These are phyloP conservation scores for Acrocephalus arundinaceus DNA, from an alignment of 2,113 vertebrate species.

Conservation along the genomic window DNA sequence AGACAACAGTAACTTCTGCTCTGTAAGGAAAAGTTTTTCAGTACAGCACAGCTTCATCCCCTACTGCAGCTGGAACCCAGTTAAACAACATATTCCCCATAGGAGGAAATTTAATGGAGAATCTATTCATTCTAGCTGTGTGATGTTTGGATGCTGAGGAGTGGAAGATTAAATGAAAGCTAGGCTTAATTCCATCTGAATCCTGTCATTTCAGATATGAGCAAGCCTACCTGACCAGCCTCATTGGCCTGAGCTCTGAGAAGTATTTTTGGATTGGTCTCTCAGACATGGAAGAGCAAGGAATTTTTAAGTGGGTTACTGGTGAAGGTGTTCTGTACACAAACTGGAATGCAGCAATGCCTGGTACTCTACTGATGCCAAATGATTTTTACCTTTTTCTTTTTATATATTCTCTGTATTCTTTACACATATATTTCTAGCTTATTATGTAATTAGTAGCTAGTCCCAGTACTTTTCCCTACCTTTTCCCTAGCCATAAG, in stretches of 20 bases:
- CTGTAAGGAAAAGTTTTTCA: neutral
- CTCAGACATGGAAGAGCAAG: constrained; percentile 73
- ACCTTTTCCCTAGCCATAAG: neutral
- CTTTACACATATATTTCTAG: neutral
- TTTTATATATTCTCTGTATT: neutral
- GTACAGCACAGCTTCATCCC: neutral
- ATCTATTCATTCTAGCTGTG: neutral
- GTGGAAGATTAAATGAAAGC: neutral
- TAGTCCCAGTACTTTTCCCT: neutral
- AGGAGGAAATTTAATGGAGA: neutral
- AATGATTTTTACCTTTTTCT: neutral
- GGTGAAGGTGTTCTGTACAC: constrained; percentile 79
- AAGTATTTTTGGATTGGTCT: constrained; percentile 91
- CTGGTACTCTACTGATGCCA: constrained; percentile 73
- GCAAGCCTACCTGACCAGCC: constrained; percentile 88
- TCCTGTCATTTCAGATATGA: constrained; percentile 81
- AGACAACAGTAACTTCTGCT: neutral
- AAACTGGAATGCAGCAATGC: constrained; percentile 88
- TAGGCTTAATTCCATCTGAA: neutral
- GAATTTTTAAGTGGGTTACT: constrained; percentile 81
- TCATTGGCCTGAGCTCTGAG: constrained; percentile 85
- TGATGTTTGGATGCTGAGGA: neutral
- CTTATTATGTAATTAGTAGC: neutral
- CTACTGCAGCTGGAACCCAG: neutral
- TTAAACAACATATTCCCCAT: neutral